These are phyloP conservation scores for Lysandra coridon DNA, from an alignment of 2,888 invertebrate species.

Conservation along the genomic window DNA sequence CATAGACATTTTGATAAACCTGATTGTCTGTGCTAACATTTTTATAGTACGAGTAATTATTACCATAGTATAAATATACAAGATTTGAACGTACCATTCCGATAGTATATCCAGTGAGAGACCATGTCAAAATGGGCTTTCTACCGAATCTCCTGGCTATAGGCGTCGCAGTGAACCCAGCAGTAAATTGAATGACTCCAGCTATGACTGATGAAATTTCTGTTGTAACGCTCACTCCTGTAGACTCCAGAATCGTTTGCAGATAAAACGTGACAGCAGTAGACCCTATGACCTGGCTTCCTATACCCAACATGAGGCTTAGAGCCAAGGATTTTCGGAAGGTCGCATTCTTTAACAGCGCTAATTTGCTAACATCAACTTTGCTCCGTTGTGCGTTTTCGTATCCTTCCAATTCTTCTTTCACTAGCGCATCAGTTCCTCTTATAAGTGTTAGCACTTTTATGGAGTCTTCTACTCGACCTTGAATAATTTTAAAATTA, in stretches of 20 bases:
- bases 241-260: conserved; percentile 55
- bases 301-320: conserved; percentile 41
- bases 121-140: conserved; percentile 46
- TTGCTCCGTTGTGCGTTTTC: conserved; percentile 37
- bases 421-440: conserved; percentile 39
- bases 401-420: conserved; percentile 55
- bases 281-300: conserved; percentile 49
- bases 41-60: too few species aligned
- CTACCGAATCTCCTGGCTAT: conserved; percentile 52
- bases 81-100: conserved; percentile 44
- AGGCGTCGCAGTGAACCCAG: conserved; percentile 50
- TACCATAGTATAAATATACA: too few species aligned
- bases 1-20: too few species aligned
- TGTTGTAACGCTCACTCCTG: conserved; percentile 50
- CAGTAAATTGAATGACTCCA: conserved; percentile 55
- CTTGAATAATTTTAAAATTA: background rate
- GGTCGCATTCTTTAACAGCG: conserved; percentile 43
- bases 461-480: conserved; percentile 21
- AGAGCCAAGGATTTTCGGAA: conserved; percentile 45
- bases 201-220: conserved; percentile 53
- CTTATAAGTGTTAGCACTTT: conserved; percentile 17
- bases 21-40: too few species aligned
- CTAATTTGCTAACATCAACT: conserved; percentile 34
- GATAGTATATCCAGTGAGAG: conserved; percentile 44
- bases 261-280: conserved; percentile 55